Evolutionary conservation across 1,140 invertebrate species (phyloP), one percentile per base, ranked within the genome.

Genomic region (Anoplophora glabripennis): DNA sequence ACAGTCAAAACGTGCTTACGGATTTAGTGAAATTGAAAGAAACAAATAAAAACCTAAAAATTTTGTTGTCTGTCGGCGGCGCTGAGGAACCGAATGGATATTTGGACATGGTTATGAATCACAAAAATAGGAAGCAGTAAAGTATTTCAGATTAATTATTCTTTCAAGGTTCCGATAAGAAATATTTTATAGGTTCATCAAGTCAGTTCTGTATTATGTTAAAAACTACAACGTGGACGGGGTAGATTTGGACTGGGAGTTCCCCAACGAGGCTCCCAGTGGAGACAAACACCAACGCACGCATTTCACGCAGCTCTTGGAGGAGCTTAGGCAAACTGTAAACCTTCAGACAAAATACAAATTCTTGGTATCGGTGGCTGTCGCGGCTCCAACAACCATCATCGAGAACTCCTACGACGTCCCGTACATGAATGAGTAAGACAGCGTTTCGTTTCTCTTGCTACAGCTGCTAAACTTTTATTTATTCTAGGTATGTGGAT

Each of bases 171-270:
- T 18, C 10, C 5, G 5, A 2, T 18, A n/a, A 18, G 18, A 33
- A 28, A 48, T 7, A 11, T 42, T 35, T 63, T 61, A 48, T 35
- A 85, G 81, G 54, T 92, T 93, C 71, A 86, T 92, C 41, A 77
- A 77, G 59, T 86, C 87, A 1, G 76, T 89, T 3, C 79, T 86
- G 58, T 71, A 80, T 45, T 74, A 84, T 9, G 72, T 89, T n/a
- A 78, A 79, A 57, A 75, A 75, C n/a, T 85, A 84, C 65, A 77
- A 78, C 53, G 76, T 93, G 12, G 89, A 93, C 78, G 92, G 92
- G 17, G 76, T 93, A 7, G 92, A 94, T 74, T 71, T 93, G 40
- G 92, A 94, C 68, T 94, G 90, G 90, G 92, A 95, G 74, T 94
- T 93, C 73, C 92, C 93, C 8, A 82, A 79, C 2, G 77, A 84